Conservation (phyloP, 2,113 vertebrate genomes). For the Gallinago paraguaiae region DNA sequence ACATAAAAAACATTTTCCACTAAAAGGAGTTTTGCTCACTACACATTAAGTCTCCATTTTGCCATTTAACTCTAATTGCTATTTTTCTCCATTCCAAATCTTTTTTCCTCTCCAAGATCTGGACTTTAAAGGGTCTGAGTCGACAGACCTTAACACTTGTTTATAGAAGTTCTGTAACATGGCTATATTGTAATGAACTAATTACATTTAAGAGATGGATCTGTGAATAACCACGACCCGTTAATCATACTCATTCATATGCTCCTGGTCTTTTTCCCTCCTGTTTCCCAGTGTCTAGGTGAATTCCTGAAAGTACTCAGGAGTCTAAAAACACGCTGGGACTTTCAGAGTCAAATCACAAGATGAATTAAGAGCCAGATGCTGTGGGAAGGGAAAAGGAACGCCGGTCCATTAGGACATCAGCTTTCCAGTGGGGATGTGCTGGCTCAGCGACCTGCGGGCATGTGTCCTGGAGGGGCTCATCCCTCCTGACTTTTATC, state of each 20-base stretch:
- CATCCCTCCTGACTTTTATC: not conserved
- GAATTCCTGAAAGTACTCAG: not conserved
- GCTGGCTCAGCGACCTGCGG: not conserved
- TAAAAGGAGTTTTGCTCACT: constrained; percentile 15
- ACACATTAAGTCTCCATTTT: constrained; percentile 22
- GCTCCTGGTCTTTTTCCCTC: not conserved
- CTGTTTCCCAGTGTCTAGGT: not conserved
- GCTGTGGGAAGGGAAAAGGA: not conserved
- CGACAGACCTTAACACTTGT: not conserved
- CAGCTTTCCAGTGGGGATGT: not conserved
- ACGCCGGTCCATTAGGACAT: not conserved
- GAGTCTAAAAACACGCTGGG: not conserved
- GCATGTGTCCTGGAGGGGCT: not conserved
- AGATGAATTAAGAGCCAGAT: not conserved
- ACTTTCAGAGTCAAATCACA: not conserved
- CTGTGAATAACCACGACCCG: not conserved
- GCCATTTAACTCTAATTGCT: constrained; percentile 36
- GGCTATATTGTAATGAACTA: constrained; percentile 1
- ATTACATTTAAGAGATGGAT: constrained; percentile 23
- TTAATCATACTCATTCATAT: constrained; percentile 8
- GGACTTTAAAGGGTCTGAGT: constrained; percentile 14
- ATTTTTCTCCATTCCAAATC: constrained; percentile 1
- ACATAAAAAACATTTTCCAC: constrained; percentile 60
- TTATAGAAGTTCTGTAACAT: constrained; percentile 19
- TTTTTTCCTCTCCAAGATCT: not conserved